Evolutionary conservation across 2,113 vertebrate species (phyloP).

Genomic region (Clarias magur): DNA sequence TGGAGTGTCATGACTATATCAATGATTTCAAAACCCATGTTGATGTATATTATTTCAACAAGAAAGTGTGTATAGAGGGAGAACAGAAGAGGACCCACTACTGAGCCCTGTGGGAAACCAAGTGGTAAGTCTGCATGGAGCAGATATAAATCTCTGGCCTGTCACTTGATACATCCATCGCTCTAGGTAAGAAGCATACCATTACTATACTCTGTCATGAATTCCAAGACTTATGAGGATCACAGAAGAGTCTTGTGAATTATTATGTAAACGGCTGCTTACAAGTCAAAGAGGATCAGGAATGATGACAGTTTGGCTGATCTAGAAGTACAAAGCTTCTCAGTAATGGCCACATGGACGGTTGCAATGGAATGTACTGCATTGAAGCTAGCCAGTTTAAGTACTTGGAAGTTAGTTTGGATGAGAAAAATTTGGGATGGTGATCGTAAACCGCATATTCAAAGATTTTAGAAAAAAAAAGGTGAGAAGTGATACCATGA

Average conservation of each 20-base stretch:
- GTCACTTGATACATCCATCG: neutral
- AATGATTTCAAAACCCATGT: neutral
- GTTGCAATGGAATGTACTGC: neutral
- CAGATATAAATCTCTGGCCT: neutral
- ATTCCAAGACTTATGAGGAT: conserved; percentile 1
- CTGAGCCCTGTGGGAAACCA: neutral
- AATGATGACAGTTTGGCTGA: neutral
- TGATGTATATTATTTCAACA: neutral
- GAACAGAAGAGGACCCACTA: neutral
- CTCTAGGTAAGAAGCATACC: neutral
- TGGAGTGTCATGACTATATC: neutral
- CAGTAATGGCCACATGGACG: neutral
- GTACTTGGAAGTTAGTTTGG: neutral
- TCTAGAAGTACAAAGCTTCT: neutral
- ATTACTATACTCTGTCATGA: neutral
- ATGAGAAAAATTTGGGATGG: neutral
- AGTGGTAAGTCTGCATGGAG: neutral
- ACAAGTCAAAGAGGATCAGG: neutral
- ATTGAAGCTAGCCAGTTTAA: neutral
- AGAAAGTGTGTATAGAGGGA: neutral
- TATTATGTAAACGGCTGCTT: neutral
- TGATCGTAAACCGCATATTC: neutral
- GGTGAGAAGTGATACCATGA: neutral
- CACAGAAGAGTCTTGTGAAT: neutral
- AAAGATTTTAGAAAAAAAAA: neutral